Conservation (phyloP, 2,888 invertebrate genomes). For the Corythucha ciliata region DNA sequence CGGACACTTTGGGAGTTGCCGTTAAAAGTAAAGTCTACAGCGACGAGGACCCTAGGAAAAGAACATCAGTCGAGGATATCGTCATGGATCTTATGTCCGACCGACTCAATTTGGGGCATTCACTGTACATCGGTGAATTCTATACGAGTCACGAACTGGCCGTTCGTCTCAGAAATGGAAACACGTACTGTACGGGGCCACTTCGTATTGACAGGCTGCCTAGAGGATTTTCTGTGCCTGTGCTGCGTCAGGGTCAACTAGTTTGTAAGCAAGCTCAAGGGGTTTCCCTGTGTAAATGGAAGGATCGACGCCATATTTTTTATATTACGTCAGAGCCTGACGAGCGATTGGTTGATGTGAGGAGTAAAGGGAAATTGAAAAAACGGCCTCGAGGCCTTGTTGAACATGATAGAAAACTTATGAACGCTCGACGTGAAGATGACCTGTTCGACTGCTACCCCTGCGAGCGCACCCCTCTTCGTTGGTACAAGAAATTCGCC, state of each 20-base stretch:
- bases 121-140: conserved; percentile 25
- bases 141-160: conserved; percentile 21
- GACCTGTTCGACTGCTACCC: conserved; percentile 24
- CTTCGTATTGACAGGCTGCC: conserved; percentile 33
- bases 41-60: conserved; percentile 31
- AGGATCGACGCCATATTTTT: conserved; percentile 22
- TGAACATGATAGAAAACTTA: conserved; percentile 21
- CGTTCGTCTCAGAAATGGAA: conserved; percentile 17
- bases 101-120: conserved; percentile 27
- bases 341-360: conserved; percentile 20
- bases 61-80: conserved; percentile 25
- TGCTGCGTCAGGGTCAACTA: conserved; percentile 20
- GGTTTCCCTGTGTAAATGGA: conserved; percentile 23
- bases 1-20: conserved; percentile 38
- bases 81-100: conserved; percentile 24
- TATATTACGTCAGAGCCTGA: conserved; percentile 22
- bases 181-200: conserved; percentile 41
- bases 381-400: conserved; percentile 20
- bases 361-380: conserved; percentile 22
- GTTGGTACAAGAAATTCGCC: conserved; percentile 29
- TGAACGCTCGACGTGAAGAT: conserved; percentile 19
- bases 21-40: conserved; percentile 35
- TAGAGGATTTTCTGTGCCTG: conserved; percentile 15
- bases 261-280: conserved; percentile 23
- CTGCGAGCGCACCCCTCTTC: conserved; percentile 17